Percentiles rank a stretch among this genome's conserved stretches.
These are phyloP conservation scores for Lasaia peninsularis DNA, from an alignment of 1,140 invertebrate species.

Conservation along the genomic window DNA sequence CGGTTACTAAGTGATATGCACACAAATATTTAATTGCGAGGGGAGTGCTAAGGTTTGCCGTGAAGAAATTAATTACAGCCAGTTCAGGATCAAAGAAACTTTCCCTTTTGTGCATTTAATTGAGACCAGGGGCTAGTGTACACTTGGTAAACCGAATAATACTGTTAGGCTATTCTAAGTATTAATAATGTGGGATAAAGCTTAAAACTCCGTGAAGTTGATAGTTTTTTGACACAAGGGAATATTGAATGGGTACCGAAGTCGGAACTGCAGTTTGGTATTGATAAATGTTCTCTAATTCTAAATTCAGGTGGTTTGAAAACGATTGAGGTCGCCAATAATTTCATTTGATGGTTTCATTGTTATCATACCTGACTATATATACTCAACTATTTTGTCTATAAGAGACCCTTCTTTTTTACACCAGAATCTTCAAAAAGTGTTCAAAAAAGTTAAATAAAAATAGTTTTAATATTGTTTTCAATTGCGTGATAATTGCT, in stretches of 20 bases:
- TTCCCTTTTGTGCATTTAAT: constrained; percentile 19
- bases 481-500: too few relatives aligned
- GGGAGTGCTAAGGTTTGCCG: constrained; percentile 4
- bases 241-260: neutral
- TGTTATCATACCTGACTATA: too few relatives aligned
- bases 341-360: too few relatives aligned
- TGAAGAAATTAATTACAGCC: constrained; percentile 18
- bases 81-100: constrained; percentile 17
- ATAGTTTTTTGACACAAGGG: too few relatives aligned
- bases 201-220: neutral
- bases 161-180: neutral
- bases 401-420: too few relatives aligned
- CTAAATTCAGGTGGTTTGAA: too few relatives aligned
- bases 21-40: constrained; percentile 18
- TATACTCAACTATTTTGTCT: too few relatives aligned
- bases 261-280: neutral
- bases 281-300: neutral
- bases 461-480: too few relatives aligned
- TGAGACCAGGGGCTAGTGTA: constrained; percentile 10
- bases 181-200: neutral
- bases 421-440: too few relatives aligned
- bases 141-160: neutral
- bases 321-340: too few relatives aligned
- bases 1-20: neutral
- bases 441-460: too few relatives aligned